Base-by-base conservation (phyloP, 2,797 vertebrate genomes). In the Myotis vivesi region DNA sequence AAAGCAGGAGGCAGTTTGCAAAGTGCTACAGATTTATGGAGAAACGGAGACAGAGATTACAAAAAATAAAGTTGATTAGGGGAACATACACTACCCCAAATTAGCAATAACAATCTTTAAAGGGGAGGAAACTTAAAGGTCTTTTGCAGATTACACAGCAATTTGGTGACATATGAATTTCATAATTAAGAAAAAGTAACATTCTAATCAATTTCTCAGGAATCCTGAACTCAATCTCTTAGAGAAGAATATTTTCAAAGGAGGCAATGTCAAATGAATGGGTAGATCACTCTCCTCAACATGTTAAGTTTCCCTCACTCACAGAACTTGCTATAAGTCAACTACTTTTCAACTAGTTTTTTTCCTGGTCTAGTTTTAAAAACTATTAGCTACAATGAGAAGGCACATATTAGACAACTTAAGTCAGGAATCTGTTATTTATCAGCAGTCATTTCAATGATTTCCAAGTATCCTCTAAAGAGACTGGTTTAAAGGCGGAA, bases 171-270 rank as follows among this genome's bases (percentile, higher is more conserved):
- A 46, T 8, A 30, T 5, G 5, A 11, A 59, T 90, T 87, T 82
- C n/a, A 87, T 3, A 71, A n/a, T 41, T 36, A 92, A 81, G 41
- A 91, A 51, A 76, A 62, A 68, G 25, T 84, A 41, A 72, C n/a
- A 30, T 71, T 87, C 36, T 22, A 72, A 87, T 83, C 62, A 68
- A 71, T 82, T 59, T 92, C 89, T 94, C 83, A 72, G 68, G 22
- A 53, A 80, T 44, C 66, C 49, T 19, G n/a, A 91, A 92, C 44
- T 12, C 30, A 82, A 90, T 69, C 12, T 36, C 62, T 28, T 25
- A 71, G 25, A 68, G 12, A 87, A 17, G 46, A 15, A 1, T 8
- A 30, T 38, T 82, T 69, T 66, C 80, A 57, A 64, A 94, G 76
- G 46, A 76, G 15, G 76, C 22, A 55, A 28, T 8, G 46, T n/a